phyloP scores from a whole-genome alignment of 2,888 invertebrate species.

The Dermolepida albohirtum region DNA sequence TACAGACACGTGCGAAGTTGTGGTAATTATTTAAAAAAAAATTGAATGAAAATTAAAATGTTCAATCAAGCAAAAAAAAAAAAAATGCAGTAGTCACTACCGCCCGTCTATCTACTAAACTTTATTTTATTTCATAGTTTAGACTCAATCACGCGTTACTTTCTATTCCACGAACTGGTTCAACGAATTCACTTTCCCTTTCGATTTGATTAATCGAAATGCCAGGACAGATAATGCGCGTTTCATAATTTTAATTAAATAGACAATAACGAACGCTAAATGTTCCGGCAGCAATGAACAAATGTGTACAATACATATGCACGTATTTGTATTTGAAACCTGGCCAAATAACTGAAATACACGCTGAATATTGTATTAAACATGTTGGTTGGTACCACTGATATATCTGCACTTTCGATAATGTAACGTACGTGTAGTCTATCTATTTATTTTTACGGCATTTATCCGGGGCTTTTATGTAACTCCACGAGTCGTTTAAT shows the following conservation, averaged over 20 bases:
- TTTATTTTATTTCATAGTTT: slow-evolving; percentile 30
- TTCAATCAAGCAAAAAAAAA: slow-evolving; percentile 4
- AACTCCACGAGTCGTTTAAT: slow-evolving; percentile 29
- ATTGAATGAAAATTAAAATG: neutral
- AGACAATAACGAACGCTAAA: slow-evolving; percentile 43
- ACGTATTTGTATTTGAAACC: neutral
- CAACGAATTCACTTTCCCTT: slow-evolving; percentile 50
- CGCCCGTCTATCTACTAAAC: neutral
- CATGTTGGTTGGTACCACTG: slow-evolving; percentile 2
- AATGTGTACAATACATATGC: neutral
- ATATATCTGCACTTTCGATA: slow-evolving; percentile 35
- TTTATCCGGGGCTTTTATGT: slow-evolving; percentile 37
- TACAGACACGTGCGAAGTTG: too few relatives aligned
- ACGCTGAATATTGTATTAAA: too few relatives aligned
- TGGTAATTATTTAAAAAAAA: neutral
- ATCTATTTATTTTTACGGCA: slow-evolving; percentile 34
- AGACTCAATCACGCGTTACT: slow-evolving; percentile 46
- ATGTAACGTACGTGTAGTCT: slow-evolving; percentile 6
- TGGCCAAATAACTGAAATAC: too few relatives aligned
- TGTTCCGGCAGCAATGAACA: slow-evolving; percentile 15
- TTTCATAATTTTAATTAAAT: slow-evolving; percentile 47
- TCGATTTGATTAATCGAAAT: slow-evolving; percentile 46
- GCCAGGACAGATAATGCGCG: slow-evolving; percentile 43
- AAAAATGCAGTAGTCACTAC: slow-evolving; percentile 17
- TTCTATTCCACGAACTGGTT: slow-evolving; percentile 48